These are phyloP conservation scores for Sciaenops ocellatus DNA, from an alignment of 2,797 vertebrate genomes.

Conservation along the genomic window DNA sequence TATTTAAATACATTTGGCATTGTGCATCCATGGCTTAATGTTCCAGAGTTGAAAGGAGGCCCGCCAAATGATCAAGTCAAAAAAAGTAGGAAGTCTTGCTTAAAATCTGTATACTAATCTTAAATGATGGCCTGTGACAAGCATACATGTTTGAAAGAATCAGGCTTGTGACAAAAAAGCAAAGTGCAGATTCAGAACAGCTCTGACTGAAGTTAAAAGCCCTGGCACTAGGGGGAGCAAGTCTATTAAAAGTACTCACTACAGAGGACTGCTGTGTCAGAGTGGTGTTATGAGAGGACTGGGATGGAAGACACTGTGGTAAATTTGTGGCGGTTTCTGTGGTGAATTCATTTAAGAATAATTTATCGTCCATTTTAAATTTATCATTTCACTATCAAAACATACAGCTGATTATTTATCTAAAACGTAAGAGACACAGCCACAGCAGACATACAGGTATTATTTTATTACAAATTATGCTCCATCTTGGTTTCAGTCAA, in stretches of 20 bases:
- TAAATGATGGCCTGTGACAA: neutral
- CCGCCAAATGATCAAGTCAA: neutral
- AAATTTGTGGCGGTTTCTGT: constrained; percentile 31
- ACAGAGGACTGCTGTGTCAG: constrained; percentile 10
- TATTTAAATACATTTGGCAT: constrained; percentile 34
- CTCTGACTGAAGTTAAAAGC: constrained; percentile 54
- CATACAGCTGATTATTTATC: constrained; percentile 35
- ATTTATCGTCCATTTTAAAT: constrained; percentile 35
- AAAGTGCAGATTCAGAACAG: neutral
- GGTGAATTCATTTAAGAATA: constrained; percentile 45
- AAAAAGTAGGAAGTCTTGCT: neutral
- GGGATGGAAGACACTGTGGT: constrained; percentile 22
- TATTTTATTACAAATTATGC: constrained; percentile 31
- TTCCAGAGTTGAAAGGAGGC: neutral
- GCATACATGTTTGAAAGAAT: neutral
- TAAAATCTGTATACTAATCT: neutral
- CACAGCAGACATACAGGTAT: constrained; percentile 11
- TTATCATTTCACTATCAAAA: constrained; percentile 35
- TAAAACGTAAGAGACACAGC: constrained; percentile 30
- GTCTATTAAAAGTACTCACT: constrained; percentile 75
- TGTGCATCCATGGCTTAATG: neutral
- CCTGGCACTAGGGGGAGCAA: constrained; percentile 87
- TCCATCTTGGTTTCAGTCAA: constrained; percentile 40
- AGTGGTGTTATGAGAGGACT: neutral
- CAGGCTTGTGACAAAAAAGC: neutral